Percentiles rank a stretch among this genome's conserved stretches.
Evolutionary conservation across 1,140 invertebrate species (phyloP).

Genomic region (Anastrepha obliqua): DNA sequence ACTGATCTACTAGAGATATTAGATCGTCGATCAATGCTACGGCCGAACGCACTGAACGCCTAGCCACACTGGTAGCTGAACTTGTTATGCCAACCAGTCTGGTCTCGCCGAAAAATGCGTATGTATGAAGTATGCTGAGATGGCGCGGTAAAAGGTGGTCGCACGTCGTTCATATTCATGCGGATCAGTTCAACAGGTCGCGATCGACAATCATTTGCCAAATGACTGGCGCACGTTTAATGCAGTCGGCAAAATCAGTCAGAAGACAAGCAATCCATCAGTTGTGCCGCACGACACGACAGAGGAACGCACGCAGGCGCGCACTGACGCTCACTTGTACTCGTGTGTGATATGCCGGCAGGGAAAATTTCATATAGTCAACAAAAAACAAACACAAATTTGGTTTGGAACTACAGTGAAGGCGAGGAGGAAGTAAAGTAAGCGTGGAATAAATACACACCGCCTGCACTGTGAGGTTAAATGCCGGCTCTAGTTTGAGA

Average conservation of each 20-base stretch:
- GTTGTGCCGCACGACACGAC: constrained; percentile 1
- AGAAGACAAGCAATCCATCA: constrained; percentile 48
- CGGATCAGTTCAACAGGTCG: constrained; percentile 59
- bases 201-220: constrained; percentile 73
- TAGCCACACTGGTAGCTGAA: neutral
- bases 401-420: too few relatives aligned
- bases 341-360: too few relatives aligned
- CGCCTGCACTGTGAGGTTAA: too few relatives aligned
- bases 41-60: neutral
- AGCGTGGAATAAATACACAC: too few relatives aligned
- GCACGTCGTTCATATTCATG: constrained; percentile 20
- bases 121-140: neutral
- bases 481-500: too few relatives aligned
- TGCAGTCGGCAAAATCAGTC: constrained; percentile 29
- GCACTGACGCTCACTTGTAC: too few relatives aligned
- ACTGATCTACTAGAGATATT: constrained; percentile 17
- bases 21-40: neutral
- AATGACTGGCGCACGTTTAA: constrained; percentile 70
- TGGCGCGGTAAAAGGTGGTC: neutral
- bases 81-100: neutral
- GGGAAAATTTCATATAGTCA: too few relatives aligned
- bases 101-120: neutral
- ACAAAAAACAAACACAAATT: too few relatives aligned
- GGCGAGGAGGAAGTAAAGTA: too few relatives aligned
- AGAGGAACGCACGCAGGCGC: too few relatives aligned